Conservation (phyloP, 2,113 vertebrate species). For the Cyanoderma ruficeps region DNA sequence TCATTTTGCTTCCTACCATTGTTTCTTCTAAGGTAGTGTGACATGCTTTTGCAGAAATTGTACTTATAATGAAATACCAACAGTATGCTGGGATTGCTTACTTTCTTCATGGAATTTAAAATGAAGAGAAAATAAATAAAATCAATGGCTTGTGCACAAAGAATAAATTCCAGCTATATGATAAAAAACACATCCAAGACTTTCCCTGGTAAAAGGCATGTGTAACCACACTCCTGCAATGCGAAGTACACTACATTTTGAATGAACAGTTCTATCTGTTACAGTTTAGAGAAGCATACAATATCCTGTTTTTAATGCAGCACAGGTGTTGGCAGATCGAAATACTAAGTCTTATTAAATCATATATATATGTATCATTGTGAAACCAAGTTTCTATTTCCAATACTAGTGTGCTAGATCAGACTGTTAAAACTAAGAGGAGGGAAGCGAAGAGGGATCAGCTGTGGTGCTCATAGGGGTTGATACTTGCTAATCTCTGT, state of each 20-base stretch:
- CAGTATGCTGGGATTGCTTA: background rate
- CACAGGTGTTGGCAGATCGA: slow-evolving; percentile 15
- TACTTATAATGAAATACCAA: background rate
- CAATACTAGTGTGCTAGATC: background rate
- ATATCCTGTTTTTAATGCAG: slow-evolving; percentile 61
- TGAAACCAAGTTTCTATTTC: slow-evolving; percentile 41
- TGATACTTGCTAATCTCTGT: slow-evolving; percentile 48
- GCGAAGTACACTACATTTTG: background rate
- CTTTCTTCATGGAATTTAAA: background rate
- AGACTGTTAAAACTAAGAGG: slow-evolving; percentile 5
- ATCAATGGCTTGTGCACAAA: background rate
- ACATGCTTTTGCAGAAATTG: background rate
- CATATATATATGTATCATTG: background rate
- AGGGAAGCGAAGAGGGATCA: background rate
- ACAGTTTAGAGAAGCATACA: slow-evolving; percentile 1
- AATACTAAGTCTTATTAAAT: slow-evolving; percentile 31
- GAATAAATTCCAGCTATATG: background rate
- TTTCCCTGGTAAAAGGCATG: background rate
- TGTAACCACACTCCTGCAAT: background rate
- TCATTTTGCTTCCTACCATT: background rate
- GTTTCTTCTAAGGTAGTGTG: background rate
- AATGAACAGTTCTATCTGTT: slow-evolving; percentile 31
- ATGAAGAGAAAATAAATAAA: background rate
- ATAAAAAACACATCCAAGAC: background rate
- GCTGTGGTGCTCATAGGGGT: background rate